A percentile compares a stretch with the other conserved stretches of the same genome.
Evolutionary conservation across 2,888 invertebrate genomes (phyloP).

Genomic region (Bellardia pandia): DNA sequence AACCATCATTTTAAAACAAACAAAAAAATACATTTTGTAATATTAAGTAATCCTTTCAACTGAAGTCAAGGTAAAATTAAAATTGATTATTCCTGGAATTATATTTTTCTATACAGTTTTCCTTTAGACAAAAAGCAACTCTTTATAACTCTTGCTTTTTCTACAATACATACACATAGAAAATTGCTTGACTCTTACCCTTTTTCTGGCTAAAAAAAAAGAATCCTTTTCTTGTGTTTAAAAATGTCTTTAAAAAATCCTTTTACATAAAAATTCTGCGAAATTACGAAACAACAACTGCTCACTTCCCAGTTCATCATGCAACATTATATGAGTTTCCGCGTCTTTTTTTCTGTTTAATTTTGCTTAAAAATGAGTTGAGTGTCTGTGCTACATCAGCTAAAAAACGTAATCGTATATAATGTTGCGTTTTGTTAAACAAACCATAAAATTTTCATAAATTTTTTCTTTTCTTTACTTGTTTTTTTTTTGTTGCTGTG

Average conservation of each 20-base stretch:
- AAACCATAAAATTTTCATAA: conserved; percentile 71
- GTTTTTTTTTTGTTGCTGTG: conserved; percentile 21
- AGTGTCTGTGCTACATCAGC: conserved; percentile 54
- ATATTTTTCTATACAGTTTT: neutral
- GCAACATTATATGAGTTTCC: conserved; percentile 56
- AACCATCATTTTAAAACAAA: neutral
- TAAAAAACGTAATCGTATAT: conserved; percentile 72
- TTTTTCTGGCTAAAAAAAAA: conserved; percentile 60
- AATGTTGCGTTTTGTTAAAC: conserved; percentile 74
- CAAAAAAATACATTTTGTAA: conserved; percentile 58
- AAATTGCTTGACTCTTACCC: conserved; percentile 31
- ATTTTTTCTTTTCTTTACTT: conserved; percentile 34
- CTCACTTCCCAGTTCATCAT: conserved; percentile 35
- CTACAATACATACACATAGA: too few species aligned
- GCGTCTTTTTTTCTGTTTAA: conserved; percentile 13
- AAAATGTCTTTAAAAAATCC: conserved; percentile 42
- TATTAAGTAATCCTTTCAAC: conserved; percentile 67
- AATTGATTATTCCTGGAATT: conserved; percentile 29
- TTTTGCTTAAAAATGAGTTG: conserved; percentile 19
- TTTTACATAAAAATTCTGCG: conserved; percentile 51
- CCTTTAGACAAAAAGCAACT: conserved; percentile 31
- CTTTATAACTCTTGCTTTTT: conserved; percentile 36
- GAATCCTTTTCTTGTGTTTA: conserved; percentile 34
- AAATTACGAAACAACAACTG: conserved; percentile 26
- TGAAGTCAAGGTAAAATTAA: conserved; percentile 29